These are phyloP conservation scores for Scaptomyza pallida DNA, from an alignment of 1,140 invertebrate species.

Conservation along the genomic window DNA sequence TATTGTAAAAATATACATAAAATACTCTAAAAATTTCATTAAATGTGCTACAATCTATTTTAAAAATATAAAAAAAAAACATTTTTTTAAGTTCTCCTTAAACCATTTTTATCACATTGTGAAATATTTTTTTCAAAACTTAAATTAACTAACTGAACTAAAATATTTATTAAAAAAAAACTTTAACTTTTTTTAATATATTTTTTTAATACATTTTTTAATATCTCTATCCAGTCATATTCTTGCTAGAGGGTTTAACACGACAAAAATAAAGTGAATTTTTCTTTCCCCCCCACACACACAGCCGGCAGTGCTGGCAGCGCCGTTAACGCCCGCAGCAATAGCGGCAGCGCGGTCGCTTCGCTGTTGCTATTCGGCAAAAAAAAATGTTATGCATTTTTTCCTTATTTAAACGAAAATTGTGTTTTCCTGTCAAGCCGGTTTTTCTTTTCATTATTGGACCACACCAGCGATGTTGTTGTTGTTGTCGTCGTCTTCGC, in stretches of 20 bases:
- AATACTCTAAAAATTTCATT: no score
- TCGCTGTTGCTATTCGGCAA: slow-evolving; percentile 19
- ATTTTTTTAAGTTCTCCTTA: no score
- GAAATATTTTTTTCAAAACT: no score
- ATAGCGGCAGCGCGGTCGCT: slow-evolving; percentile 11
- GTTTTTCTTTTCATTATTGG: slow-evolving; percentile 72
- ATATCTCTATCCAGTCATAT: no score
- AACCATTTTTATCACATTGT: no score
- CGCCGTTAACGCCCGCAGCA: slow-evolving; percentile 4
- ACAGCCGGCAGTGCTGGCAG: slow-evolving; percentile 3
- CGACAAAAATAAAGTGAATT: background rate
- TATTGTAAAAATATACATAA: no score
- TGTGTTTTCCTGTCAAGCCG: slow-evolving; percentile 78
- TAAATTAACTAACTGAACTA: no score
- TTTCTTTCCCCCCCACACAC: background rate
- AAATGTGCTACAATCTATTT: no score
- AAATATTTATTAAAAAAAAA: no score
- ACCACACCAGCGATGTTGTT: slow-evolving; percentile 60
- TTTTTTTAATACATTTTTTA: background rate
- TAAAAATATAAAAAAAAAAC: no score
- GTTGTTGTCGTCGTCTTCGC: slow-evolving; percentile 45
- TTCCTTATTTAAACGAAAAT: slow-evolving; percentile 77
- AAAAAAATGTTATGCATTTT: slow-evolving; percentile 66
- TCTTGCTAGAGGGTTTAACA: no score
- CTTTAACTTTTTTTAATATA: background rate